phyloP scores from a whole-genome alignment of 2,113 vertebrate genomes.

The Notarius quadriscutis region DNA sequence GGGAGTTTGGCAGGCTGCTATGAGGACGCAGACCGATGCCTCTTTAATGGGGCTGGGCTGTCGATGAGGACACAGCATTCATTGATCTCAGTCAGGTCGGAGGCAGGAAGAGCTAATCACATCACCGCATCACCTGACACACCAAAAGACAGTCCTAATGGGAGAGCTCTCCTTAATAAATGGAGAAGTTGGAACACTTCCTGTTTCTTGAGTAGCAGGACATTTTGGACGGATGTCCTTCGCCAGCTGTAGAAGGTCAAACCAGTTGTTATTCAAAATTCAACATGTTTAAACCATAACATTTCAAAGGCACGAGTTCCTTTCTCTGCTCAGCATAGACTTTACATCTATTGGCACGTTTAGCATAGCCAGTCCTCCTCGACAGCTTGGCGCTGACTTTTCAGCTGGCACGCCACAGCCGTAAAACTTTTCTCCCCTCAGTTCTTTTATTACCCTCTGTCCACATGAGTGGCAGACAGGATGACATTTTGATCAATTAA shows the following conservation, averaged over 20 bases:
- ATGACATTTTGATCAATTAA: constrained; percentile 58
- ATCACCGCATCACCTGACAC: constrained; percentile 23
- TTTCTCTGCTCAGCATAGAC: constrained; percentile 5
- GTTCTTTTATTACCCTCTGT: constrained; percentile 42
- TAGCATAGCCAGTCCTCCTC: constrained; percentile 27
- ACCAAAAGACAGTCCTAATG: constrained; percentile 13
- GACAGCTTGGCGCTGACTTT: constrained; percentile 36
- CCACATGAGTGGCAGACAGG: constrained; percentile 52
- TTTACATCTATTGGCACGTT: constrained; percentile 44
- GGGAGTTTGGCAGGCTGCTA: constrained; percentile 28
- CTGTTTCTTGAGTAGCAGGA: neutral
- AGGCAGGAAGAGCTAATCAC: constrained; percentile 36
- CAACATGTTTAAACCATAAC: constrained; percentile 1
- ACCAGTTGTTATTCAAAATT: neutral
- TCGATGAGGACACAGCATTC: constrained; percentile 38
- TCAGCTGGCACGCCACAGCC: constrained; percentile 38
- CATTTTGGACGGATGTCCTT: neutral
- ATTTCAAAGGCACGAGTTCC: neutral
- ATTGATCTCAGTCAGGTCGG: constrained; percentile 47
- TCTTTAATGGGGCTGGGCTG: constrained; percentile 46
- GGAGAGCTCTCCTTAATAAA: neutral
- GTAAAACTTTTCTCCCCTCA: constrained; percentile 38
- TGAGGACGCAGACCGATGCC: constrained; percentile 33
- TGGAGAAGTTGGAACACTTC: constrained; percentile 2
- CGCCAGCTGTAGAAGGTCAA: neutral